Evolutionary conservation across 1,140 invertebrate species (phyloP).

Genomic region (Drosophila punjabiensis): DNA sequence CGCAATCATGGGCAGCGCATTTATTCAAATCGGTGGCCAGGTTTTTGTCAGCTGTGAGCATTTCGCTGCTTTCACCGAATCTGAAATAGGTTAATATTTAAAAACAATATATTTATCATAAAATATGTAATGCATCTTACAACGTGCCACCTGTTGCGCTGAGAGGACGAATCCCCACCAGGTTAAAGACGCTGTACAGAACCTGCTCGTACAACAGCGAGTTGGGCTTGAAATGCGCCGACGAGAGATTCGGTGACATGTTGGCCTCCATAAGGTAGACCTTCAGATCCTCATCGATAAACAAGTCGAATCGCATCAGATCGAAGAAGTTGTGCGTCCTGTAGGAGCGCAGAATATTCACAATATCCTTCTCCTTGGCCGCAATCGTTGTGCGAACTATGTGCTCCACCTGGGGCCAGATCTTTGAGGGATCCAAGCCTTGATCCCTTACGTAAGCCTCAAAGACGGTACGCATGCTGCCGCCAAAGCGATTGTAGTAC

Average conservation of each 20-base stretch:
- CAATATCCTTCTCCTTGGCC: constrained; percentile 91
- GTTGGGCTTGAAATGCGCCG: constrained; percentile 96
- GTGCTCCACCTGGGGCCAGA: constrained; percentile 94
- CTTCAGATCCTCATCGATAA: constrained; percentile 94
- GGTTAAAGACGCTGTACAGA: constrained; percentile 92
- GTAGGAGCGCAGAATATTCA: constrained; percentile 87
- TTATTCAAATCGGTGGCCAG: constrained; percentile 91
- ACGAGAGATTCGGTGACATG: constrained; percentile 99
- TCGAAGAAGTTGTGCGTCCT: constrained; percentile 95
- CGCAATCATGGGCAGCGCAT: constrained; percentile 88
- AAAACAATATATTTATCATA: background rate
- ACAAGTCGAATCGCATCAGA: constrained; percentile 96
- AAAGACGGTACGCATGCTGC: constrained; percentile 95
- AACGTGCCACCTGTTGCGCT: constrained; percentile 19
- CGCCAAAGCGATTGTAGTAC: constrained; percentile 91
- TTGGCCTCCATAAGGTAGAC: constrained; percentile 98
- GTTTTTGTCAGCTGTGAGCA: constrained; percentile 92
- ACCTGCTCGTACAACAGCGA: constrained; percentile 96
- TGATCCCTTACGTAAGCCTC: constrained; percentile 91
- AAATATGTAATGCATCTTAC: constrained; percentile 19
- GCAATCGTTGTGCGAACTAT: constrained; percentile 91
- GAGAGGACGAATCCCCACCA: constrained; percentile 90
- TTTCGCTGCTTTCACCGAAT: constrained; percentile 86
- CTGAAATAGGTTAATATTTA: constrained; percentile 33
- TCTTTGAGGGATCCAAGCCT: constrained; percentile 89